Conservation (phyloP, 2,888 invertebrate species). For the Oegoconia quadripuncta region DNA sequence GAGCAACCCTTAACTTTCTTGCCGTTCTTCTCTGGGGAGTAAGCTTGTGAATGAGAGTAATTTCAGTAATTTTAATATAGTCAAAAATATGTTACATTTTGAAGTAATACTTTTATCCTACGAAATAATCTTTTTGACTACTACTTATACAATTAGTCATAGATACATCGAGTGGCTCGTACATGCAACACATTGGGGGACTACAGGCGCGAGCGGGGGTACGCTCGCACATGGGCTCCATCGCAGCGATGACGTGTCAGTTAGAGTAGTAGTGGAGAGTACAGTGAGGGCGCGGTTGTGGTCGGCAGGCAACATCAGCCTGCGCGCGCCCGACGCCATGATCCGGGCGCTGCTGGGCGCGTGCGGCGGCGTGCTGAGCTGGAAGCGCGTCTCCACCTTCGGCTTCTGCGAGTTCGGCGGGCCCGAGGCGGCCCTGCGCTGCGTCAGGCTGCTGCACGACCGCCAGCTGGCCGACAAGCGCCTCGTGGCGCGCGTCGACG, state of each 20-base stretch:
- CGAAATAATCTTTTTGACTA: no score
- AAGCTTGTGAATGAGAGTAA: no score
- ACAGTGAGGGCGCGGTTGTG: background rate
- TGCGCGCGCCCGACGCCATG: conserved; percentile 96
- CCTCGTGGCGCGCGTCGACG: conserved; percentile 97
- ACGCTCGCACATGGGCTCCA: background rate
- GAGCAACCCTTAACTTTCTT: no score
- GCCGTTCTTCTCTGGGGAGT: no score
- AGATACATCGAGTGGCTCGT: background rate
- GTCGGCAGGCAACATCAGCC: conserved; percentile 80
- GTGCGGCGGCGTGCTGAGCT: conserved; percentile 96
- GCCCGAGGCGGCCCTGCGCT: conserved; percentile 96
- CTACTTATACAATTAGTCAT: no score
- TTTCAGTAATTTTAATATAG: no score
- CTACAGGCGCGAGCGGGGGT: background rate
- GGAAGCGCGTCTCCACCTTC: conserved; percentile 98
- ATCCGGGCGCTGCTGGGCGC: conserved; percentile 94
- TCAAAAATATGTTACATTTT: no score
- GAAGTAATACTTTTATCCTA: no score
- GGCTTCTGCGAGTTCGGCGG: conserved; percentile 98
- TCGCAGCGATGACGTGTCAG: background rate
- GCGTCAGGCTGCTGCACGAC: conserved; percentile 95
- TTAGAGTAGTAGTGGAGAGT: background rate
- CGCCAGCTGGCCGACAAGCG: conserved; percentile 95
- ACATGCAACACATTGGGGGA: background rate